Evolutionary conservation across 2,797 vertebrate genomes (phyloP), one percentile per base, ranked within the genome.

Genomic region (Thamnophis elegans): DNA sequence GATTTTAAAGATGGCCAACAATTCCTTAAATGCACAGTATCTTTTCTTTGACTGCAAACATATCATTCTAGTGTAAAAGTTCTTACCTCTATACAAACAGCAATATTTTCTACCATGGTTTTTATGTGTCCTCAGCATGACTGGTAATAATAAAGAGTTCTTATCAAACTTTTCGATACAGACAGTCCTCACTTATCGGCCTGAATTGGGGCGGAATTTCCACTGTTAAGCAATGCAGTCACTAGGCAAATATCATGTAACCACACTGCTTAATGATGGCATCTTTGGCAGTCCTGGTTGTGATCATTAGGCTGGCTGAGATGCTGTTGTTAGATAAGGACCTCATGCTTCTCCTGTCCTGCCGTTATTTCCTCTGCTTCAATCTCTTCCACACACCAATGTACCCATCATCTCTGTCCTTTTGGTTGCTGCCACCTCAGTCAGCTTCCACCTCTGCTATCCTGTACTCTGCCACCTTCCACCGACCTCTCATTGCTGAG

Each of bases 61-160:
- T 92, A 92, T 93, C 47, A 62, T 89, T 86, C 56, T 13, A 0
- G 20, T 89, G 78, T 93, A 92, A 95, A 0, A 56, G 42, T 94
- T 96, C 85, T 86, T 95, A 42, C 9, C 36, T 16, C 22, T 60
- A 73, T n/a, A 78, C 26, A 87, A 7, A 87, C 26, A 78, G 5
- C n/a, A 58, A 59, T 62, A 68, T 87, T 94, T 95, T 90, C 1
- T 93, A 89, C 26, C 88, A 36, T 96, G 93, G 94, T 89, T 96
- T 96, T 92, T 94, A 89, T 96, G 94, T 96, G 93, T 93, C 96
- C 87, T 89, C 94, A 89, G 82, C 95, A 93, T 95, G 96, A 96
- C 96, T 97, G 94, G 95, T 94, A 96, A 95, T 55, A 91, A 95
- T 89, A 26, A 94, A 95, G 96, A 94, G 94, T 96, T 95, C n/a